Percentiles rank a stretch among this genome's conserved stretches.
Evolutionary conservation across 2,797 vertebrate genomes (phyloP).

Genomic region (Neomorphus geoffroyi): DNA sequence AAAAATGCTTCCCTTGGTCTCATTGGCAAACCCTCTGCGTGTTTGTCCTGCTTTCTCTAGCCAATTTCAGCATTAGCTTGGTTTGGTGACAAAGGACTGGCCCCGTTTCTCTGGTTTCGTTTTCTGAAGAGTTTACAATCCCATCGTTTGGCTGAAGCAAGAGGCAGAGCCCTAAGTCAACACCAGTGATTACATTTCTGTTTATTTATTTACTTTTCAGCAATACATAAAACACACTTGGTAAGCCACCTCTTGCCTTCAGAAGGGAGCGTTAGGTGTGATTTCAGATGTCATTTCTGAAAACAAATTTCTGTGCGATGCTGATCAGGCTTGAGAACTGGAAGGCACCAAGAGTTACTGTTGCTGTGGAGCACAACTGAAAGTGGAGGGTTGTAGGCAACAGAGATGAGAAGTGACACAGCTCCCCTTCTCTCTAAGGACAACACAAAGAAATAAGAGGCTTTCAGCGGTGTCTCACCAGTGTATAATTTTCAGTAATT

Average conservation of each 20-base stretch:
- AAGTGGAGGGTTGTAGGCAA: neutral
- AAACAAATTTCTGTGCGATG: neutral
- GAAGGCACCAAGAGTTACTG: rapidly evolving
- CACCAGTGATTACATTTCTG: neutral
- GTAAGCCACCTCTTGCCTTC: neutral
- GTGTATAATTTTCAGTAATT: neutral
- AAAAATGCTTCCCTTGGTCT: neutral
- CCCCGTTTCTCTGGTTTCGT: neutral
- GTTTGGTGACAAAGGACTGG: neutral
- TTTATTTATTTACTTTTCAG: neutral
- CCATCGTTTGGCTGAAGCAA: neutral
- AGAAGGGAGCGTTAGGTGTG: neutral
- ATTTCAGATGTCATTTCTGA: neutral
- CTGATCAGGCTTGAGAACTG: neutral
- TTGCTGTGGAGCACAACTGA: neutral
- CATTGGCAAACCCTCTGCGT: neutral
- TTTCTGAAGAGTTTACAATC: neutral
- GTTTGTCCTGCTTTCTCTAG: neutral
- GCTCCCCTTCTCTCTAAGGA: neutral
- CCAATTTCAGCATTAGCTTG: neutral
- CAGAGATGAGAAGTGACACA: neutral
- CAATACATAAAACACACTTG: neutral
- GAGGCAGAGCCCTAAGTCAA: neutral
- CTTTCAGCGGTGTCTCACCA: neutral
- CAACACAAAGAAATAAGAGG: neutral